Percentiles rank a stretch among this genome's conserved stretches.
Evolutionary conservation across 2,113 vertebrate genomes (phyloP).

Genomic region (Eurystomus gularis): DNA sequence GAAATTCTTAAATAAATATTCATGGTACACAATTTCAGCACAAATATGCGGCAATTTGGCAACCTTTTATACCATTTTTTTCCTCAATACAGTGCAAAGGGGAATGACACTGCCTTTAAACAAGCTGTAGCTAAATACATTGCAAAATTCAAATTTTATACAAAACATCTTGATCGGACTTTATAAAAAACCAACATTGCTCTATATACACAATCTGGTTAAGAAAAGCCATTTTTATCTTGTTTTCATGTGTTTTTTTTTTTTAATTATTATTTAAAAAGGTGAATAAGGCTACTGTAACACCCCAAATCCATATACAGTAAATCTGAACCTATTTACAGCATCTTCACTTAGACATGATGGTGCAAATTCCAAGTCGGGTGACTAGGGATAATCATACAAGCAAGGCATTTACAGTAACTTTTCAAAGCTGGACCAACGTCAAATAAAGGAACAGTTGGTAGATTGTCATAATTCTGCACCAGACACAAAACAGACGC

Average conservation of each 20-base stretch:
- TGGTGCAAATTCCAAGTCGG: slow-evolving; percentile 94
- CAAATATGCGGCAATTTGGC: slow-evolving; percentile 99
- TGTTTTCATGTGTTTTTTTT: slow-evolving; percentile 76
- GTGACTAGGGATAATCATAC: slow-evolving; percentile 89
- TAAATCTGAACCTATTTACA: slow-evolving; percentile 99
- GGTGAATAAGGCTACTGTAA: slow-evolving; percentile 99
- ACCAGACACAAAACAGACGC: slow-evolving; percentile 88
- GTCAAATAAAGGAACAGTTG: slow-evolving; percentile 90
- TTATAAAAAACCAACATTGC: slow-evolving; percentile 93
- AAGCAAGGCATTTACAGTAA: slow-evolving; percentile 99
- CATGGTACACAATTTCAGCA: slow-evolving; percentile 99
- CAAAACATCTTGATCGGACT: slow-evolving; percentile 99
- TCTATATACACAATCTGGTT: slow-evolving; percentile 92
- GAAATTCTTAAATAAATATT: slow-evolving; percentile 99
- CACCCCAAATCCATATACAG: slow-evolving; percentile 96
- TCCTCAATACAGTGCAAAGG: slow-evolving; percentile 97
- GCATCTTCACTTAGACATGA: slow-evolving; percentile 91
- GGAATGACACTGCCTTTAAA: slow-evolving; percentile 90
- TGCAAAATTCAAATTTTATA: slow-evolving; percentile 99
- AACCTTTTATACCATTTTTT: slow-evolving; percentile 91
- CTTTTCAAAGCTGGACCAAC: slow-evolving; percentile 82
- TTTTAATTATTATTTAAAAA: slow-evolving; percentile 79
- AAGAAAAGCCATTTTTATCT: slow-evolving; percentile 92
- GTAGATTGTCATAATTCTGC: slow-evolving; percentile 98
- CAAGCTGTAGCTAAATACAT: slow-evolving; percentile 99